These are phyloP conservation scores for Drosophila neutralis DNA, from an alignment of 2,888 invertebrate species.

Conservation along the genomic window DNA sequence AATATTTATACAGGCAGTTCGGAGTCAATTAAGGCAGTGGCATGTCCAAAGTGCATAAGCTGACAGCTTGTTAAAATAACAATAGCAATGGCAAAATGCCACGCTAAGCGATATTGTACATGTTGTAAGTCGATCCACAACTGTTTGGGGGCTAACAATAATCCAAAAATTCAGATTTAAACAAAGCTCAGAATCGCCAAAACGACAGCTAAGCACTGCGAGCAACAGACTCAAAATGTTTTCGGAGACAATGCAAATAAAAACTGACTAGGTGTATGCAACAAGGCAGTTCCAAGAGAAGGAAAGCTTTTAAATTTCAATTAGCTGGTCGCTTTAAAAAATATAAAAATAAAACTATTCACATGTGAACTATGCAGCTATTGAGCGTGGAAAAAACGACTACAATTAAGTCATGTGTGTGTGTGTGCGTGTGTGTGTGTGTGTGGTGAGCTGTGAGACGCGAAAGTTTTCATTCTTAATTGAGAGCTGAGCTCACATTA, in stretches of 20 bases:
- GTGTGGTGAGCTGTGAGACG: conserved; percentile 1
- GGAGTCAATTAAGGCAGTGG: conserved; percentile 28
- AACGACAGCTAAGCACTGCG: background rate
- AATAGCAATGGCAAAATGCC: conserved; percentile 1
- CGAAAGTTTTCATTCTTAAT: conserved; percentile 33
- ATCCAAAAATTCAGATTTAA: background rate
- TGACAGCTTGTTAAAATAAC: conserved; percentile 5
- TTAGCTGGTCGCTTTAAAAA: conserved; percentile 22
- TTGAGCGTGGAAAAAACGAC: conserved; percentile 2
- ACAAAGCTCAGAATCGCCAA: background rate
- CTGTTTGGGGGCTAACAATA: conserved; percentile 8
- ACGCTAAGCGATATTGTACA: background rate
- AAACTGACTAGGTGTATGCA: background rate
- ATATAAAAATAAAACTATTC: background rate
- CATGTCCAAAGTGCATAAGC: conserved; percentile 40
- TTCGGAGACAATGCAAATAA: conserved; percentile 11
- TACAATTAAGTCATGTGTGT: conserved; percentile 24
- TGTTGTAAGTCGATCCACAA: conserved; percentile 1
- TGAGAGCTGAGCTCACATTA: conserved; percentile 1
- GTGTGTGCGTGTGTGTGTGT: background rate
- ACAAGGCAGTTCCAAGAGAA: background rate
- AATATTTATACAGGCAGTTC: conserved; percentile 41
- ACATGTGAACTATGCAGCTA: conserved; percentile 4
- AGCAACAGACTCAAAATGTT: background rate
- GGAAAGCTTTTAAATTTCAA: conserved; percentile 10